phyloP scores from a whole-genome alignment of 2,113 vertebrate genomes.

The Pristiophorus japonicus region DNA sequence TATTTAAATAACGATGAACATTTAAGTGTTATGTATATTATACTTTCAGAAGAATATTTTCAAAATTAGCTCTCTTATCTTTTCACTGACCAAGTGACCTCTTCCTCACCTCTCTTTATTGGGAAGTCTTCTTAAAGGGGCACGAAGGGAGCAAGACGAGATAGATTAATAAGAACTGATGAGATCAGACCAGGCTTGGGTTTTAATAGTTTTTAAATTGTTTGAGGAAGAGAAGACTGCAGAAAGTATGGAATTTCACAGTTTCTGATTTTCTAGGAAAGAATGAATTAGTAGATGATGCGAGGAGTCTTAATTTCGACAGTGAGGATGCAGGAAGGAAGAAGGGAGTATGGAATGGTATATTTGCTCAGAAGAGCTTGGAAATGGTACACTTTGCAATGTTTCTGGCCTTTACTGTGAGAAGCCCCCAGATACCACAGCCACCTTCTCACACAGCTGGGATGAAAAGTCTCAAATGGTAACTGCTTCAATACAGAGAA shows the following conservation, averaged over 20 bases:
- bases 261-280: background rate
- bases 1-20: background rate
- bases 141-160: background rate
- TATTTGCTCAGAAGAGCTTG: background rate
- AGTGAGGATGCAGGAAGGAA: background rate
- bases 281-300: background rate
- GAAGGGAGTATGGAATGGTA: too few species aligned
- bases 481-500: background rate
- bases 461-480: too few species aligned
- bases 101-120: background rate
- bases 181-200: background rate
- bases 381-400: too few species aligned
- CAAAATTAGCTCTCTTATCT: background rate
- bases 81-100: background rate
- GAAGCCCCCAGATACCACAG: background rate
- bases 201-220: background rate
- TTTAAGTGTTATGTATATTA: background rate
- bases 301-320: background rate
- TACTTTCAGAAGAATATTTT: background rate
- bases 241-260: background rate
- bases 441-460: background rate
- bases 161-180: too few species aligned
- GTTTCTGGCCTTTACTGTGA: background rate
- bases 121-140: background rate
- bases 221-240: background rate